Percentiles rank a stretch among this genome's conserved stretches.
Evolutionary conservation across 2,888 invertebrate genomes (phyloP).

Genomic region (Meiosimyza decipiens): DNA sequence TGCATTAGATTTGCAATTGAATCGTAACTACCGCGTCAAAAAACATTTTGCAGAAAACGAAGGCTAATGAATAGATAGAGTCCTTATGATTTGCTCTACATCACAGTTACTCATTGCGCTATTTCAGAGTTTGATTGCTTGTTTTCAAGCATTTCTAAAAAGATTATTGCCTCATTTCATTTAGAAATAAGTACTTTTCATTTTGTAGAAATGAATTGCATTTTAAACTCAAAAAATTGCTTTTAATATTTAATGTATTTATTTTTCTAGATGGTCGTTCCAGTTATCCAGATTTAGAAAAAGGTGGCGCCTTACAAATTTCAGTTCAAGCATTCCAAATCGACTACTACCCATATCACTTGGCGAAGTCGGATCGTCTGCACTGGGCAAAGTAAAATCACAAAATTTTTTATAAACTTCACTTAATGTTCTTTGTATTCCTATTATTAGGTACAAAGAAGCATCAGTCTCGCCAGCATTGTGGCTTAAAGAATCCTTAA

Average conservation of each 20-base stretch:
- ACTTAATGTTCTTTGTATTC: neutral
- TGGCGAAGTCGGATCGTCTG: conserved; percentile 86
- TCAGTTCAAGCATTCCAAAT: conserved; percentile 87
- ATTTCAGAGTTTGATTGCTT: too few relatives aligned
- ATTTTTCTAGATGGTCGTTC: conserved; percentile 79
- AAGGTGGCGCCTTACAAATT: conserved; percentile 94
- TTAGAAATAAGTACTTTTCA: too few relatives aligned
- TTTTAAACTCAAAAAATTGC: neutral
- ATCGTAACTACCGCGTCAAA: too few relatives aligned
- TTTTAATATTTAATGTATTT: neutral
- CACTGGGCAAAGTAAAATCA: conserved; percentile 83
- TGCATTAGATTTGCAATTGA: too few relatives aligned
- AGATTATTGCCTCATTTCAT: too few relatives aligned
- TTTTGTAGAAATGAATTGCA: too few relatives aligned
- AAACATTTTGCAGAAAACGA: too few relatives aligned
- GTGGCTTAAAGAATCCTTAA: conserved; percentile 89
- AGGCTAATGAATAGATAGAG: too few relatives aligned
- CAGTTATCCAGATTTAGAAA: conserved; percentile 82
- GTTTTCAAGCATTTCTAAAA: too few relatives aligned
- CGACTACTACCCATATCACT: conserved; percentile 97
- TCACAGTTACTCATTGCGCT: too few relatives aligned
- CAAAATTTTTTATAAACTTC: neutral
- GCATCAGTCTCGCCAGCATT: conserved; percentile 82
- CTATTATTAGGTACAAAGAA: conserved; percentile 73
- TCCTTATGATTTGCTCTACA: too few relatives aligned